Evolutionary conservation across 2,113 vertebrate species (phyloP).

Genomic region (Coreoperca whiteheadi): DNA sequence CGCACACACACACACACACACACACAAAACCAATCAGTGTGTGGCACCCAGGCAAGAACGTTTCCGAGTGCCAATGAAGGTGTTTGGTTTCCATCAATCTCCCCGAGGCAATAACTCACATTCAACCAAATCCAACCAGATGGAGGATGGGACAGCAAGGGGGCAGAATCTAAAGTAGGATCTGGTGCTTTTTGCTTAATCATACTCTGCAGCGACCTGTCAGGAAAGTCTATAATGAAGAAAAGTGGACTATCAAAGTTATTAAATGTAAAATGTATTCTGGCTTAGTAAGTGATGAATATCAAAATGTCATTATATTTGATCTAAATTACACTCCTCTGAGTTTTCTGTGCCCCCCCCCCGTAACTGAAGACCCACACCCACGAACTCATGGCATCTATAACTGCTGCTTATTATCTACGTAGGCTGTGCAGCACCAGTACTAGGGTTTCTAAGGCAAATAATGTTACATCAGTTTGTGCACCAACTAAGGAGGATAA

Average conservation of each 20-base stretch:
- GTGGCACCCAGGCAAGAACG: conserved; percentile 32
- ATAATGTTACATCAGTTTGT: conserved; percentile 42
- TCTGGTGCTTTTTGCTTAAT: conserved; percentile 66
- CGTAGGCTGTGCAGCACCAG: not conserved
- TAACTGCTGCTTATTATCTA: conserved; percentile 4
- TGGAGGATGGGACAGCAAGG: conserved; percentile 35
- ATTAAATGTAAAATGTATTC: conserved; percentile 62
- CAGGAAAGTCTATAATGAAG: conserved; percentile 64
- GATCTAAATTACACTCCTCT: conserved; percentile 26
- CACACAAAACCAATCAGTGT: conserved; percentile 42
- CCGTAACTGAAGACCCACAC: conserved; percentile 2
- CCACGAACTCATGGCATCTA: not conserved
- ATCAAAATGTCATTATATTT: conserved; percentile 45
- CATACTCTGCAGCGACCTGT: conserved; percentile 54
- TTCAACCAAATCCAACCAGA: conserved; percentile 57
- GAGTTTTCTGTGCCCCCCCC: not conserved
- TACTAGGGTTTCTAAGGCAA: conserved; percentile 18
- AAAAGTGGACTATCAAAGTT: conserved; percentile 64
- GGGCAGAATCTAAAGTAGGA: conserved; percentile 55
- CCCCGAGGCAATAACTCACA: conserved; percentile 48
- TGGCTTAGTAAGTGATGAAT: conserved; percentile 49
- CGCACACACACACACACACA: not conserved
- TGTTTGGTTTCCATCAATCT: conserved; percentile 63
- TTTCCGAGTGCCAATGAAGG: conserved; percentile 45
- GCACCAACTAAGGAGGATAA: conserved; percentile 47